phyloP scores from a whole-genome alignment of 2,113 vertebrate genomes.

The Nasalis larvatus region DNA sequence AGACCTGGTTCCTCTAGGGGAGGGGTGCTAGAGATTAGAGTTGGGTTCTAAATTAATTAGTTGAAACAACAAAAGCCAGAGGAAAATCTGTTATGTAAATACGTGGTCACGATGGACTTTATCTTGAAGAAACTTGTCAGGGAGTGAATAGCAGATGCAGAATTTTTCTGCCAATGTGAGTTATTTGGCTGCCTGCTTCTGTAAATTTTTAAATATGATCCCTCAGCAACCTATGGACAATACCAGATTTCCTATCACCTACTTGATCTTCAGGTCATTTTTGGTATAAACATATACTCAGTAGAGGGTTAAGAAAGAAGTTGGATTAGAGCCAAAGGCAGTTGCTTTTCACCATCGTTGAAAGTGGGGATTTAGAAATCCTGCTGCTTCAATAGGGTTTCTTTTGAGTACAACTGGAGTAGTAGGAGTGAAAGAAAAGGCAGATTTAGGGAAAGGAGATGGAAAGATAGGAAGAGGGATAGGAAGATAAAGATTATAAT shows the following conservation, averaged over 20 bases:
- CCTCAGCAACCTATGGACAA: neutral
- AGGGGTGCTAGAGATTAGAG: neutral
- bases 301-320: neutral
- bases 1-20: neutral
- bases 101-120: neutral
- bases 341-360: neutral
- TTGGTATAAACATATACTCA: neutral
- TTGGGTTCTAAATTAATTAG: conserved; percentile 27
- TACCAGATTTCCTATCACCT: neutral
- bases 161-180: neutral
- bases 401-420: neutral
- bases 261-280: neutral
- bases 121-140: neutral
- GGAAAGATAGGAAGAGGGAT: neutral
- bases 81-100: neutral
- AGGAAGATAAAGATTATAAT: neutral
- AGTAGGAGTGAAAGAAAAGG: neutral
- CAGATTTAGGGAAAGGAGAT: neutral
- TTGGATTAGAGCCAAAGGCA: neutral
- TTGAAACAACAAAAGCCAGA: neutral
- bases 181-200: neutral
- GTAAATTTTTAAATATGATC: neutral
- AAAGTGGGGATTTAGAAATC: neutral
- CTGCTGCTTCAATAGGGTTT: neutral
- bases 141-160: neutral